Conservation (phyloP, 2,888 invertebrate species). For the Aporophyla nigra region DNA sequence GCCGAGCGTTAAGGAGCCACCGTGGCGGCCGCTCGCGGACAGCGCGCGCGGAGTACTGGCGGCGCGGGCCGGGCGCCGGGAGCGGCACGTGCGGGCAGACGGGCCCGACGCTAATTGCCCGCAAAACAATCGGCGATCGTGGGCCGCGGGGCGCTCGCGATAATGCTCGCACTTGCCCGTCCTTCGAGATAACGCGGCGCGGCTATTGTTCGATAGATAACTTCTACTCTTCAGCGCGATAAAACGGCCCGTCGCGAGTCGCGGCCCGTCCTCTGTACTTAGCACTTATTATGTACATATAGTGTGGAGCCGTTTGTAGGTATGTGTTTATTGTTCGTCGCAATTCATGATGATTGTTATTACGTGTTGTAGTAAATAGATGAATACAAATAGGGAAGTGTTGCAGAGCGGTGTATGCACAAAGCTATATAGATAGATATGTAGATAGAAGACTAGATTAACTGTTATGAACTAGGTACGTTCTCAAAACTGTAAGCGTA, state of each 20-base stretch:
- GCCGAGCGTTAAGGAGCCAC: constrained; percentile 64
- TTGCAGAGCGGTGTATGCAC: not conserved
- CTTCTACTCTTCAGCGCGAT: constrained; percentile 55
- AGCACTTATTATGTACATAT: not conserved
- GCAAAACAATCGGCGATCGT: constrained; percentile 88
- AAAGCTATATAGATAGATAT: not conserved
- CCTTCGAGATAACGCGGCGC: constrained; percentile 75
- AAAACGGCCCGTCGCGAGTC: constrained; percentile 44
- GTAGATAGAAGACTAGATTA: not conserved
- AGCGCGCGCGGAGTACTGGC: constrained; percentile 88
- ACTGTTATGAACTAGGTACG: constrained; percentile 3
- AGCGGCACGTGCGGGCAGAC: constrained; percentile 83
- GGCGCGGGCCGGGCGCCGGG: constrained; percentile 63
- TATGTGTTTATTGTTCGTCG: constrained; percentile 14
- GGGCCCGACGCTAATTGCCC: constrained; percentile 86
- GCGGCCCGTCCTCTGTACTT: not conserved
- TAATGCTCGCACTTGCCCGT: constrained; percentile 77
- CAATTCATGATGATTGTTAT: constrained; percentile 2
- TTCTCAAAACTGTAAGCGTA: not conserved
- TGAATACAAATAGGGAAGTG: not conserved
- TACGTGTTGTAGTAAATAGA: not conserved
- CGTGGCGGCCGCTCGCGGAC: constrained; percentile 85
- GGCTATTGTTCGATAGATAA: constrained; percentile 74
- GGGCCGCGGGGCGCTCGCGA: constrained; percentile 74
- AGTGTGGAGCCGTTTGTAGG: not conserved